Evolutionary conservation across 2,797 vertebrate genomes (phyloP).

Genomic region (Enteromius mattozi): DNA sequence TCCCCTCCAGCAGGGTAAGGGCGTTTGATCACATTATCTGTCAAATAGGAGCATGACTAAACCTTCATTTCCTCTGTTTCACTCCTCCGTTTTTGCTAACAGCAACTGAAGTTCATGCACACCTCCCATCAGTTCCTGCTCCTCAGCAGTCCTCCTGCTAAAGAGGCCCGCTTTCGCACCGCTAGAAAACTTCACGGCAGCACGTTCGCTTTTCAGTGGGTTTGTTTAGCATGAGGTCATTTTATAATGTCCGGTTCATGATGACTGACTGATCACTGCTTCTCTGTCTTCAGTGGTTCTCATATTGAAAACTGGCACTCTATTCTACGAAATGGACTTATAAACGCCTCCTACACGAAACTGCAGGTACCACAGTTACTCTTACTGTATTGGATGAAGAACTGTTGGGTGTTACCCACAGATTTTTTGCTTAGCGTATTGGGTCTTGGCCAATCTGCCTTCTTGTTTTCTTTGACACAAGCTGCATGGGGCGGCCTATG

Average conservation of each 20-base stretch:
- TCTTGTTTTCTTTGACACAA: slow-evolving; percentile 79
- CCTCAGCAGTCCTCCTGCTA: slow-evolving; percentile 94
- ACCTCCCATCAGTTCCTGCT: slow-evolving; percentile 97
- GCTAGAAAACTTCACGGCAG: slow-evolving; percentile 94
- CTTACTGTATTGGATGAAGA: background rate
- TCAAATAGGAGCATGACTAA: background rate
- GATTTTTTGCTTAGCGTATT: background rate
- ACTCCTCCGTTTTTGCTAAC: slow-evolving; percentile 55
- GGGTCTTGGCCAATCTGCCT: slow-evolving; percentile 6
- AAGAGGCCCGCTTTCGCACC: slow-evolving; percentile 92
- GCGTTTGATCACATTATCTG: background rate
- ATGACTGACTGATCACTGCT: background rate
- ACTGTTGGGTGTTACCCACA: background rate
- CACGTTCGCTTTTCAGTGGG: slow-evolving; percentile 98
- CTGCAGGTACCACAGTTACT: slow-evolving; percentile 84
- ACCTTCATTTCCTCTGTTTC: slow-evolving; percentile 1
- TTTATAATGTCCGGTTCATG: background rate
- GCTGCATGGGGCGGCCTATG: slow-evolving; percentile 97
- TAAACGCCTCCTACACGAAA: slow-evolving; percentile 96
- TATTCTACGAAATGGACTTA: slow-evolving; percentile 93
- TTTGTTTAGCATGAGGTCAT: slow-evolving; percentile 36
- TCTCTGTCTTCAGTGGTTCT: slow-evolving; percentile 70
- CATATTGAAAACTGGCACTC: slow-evolving; percentile 99
- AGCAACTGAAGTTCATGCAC: slow-evolving; percentile 99
- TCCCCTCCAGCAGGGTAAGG: slow-evolving; percentile 90